Evolutionary conservation across 2,888 invertebrate species (phyloP).

Genomic region (Mechanitis mazaeus): DNA sequence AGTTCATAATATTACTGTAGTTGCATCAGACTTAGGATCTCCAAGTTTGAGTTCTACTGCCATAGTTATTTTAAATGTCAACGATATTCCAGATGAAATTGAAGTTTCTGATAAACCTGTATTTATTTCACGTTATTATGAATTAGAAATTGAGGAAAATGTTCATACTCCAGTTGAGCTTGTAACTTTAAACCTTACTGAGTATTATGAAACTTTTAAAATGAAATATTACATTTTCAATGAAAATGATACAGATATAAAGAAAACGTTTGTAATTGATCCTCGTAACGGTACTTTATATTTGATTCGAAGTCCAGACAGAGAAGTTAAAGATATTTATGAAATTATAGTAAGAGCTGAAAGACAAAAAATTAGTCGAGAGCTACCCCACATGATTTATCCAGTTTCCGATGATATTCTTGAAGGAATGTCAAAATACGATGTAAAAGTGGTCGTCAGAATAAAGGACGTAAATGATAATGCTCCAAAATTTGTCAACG

Average conservation of each 20-base stretch:
- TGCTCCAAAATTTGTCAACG: conserved; percentile 84
- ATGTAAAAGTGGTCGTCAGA: conserved; percentile 86
- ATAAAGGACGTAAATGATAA: conserved; percentile 91
- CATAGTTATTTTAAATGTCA: conserved; percentile 80
- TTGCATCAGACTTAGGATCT: conserved; percentile 90
- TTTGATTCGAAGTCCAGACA: conserved; percentile 83
- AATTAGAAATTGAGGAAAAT: conserved; percentile 89
- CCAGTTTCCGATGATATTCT: conserved; percentile 84
- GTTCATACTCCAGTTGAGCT: conserved; percentile 84
- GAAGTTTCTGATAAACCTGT: conserved; percentile 68
- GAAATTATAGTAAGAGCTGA: conserved; percentile 73
- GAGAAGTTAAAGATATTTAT: conserved; percentile 82
- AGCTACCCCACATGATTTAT: conserved; percentile 85
- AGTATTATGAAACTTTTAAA: conserved; percentile 79
- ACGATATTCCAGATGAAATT: conserved; percentile 79
- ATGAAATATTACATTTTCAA: conserved; percentile 80
- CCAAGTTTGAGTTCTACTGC: conserved; percentile 89
- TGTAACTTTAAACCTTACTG: conserved; percentile 85
- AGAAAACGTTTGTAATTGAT: conserved; percentile 83
- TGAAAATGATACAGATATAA: conserved; percentile 76
- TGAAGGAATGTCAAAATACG: conserved; percentile 83
- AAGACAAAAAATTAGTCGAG: conserved; percentile 78
- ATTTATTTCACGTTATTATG: conserved; percentile 84
- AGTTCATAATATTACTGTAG: conserved; percentile 84
- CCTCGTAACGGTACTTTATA: conserved; percentile 85